Evolutionary conservation across 2,888 invertebrate species (phyloP).

Genomic region (Luffia ferchaultella): DNA sequence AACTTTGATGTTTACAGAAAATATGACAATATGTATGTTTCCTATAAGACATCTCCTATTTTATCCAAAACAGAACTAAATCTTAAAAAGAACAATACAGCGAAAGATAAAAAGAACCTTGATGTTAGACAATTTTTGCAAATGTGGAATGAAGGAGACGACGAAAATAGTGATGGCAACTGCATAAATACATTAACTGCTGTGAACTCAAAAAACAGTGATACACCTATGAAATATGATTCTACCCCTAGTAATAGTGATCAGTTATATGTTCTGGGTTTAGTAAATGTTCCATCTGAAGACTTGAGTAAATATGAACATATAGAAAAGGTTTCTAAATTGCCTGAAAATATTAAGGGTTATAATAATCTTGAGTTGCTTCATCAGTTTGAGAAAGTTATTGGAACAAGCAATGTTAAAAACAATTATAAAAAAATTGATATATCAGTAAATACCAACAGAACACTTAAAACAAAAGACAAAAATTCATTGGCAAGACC

Average conservation of each 20-base stretch:
- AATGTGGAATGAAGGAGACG: conserved; percentile 64
- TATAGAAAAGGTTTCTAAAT: conserved; percentile 56
- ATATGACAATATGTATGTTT: conserved; percentile 37
- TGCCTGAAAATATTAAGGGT: conserved; percentile 61
- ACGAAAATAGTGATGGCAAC: conserved; percentile 35
- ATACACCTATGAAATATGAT: conserved; percentile 19
- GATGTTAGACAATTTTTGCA: conserved; percentile 56
- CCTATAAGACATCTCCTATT: conserved; percentile 24
- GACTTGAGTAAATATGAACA: conserved; percentile 59
- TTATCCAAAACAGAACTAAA: conserved; percentile 22
- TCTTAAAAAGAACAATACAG: conserved; percentile 28
- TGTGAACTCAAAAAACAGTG: conserved; percentile 22
- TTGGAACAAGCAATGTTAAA: conserved; percentile 40
- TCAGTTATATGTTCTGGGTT: conserved; percentile 55
- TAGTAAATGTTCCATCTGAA: conserved; percentile 54
- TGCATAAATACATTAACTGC: conserved; percentile 24
- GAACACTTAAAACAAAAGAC: conserved; percentile 18
- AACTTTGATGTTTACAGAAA: conserved; percentile 24
- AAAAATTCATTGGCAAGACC: conserved; percentile 27
- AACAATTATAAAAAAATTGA: conserved; percentile 19
- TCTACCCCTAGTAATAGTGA: conserved; percentile 33
- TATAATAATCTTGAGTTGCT: conserved; percentile 52
- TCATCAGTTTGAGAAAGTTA: conserved; percentile 55
- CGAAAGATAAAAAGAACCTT: conserved; percentile 18
- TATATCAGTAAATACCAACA: conserved; percentile 26